Evolutionary conservation across 2,888 invertebrate species (phyloP).

Genomic region (Ischnura elegans): DNA sequence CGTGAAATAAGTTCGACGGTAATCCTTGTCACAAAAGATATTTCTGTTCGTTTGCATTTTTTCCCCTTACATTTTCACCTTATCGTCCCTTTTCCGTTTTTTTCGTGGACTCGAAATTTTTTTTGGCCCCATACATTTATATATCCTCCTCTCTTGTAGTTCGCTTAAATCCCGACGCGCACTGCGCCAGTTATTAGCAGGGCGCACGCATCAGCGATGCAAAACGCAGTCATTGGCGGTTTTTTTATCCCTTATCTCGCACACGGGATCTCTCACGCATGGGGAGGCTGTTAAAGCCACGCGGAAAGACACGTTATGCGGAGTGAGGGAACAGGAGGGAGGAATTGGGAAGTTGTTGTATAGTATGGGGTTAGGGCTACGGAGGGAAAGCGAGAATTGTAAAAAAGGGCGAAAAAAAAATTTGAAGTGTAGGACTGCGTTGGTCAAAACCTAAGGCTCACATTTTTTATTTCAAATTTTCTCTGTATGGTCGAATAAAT

Average conservation of each 20-base stretch:
- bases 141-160: conserved; percentile 38
- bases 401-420: background rate
- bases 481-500: conserved; percentile 47
- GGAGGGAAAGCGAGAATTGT: background rate
- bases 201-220: conserved; percentile 64
- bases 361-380: background rate
- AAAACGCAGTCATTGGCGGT: conserved; percentile 61
- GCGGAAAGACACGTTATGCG: conserved; percentile 49
- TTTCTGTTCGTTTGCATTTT: background rate
- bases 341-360: background rate
- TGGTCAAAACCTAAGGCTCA: conserved; percentile 11
- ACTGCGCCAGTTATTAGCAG: conserved; percentile 61
- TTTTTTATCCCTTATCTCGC: conserved; percentile 51
- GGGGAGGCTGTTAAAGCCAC: conserved; percentile 58
- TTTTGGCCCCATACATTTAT: background rate
- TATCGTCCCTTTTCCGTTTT: background rate
- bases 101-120: background rate
- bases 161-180: conserved; percentile 59
- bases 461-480: conserved; percentile 45
- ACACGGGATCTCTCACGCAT: conserved; percentile 58
- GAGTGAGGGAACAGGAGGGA: background rate
- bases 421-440: too few species aligned
- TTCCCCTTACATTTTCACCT: background rate
- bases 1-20: conserved; percentile 14
- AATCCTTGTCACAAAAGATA: background rate